A percentile compares a stretch with the other conserved stretches of the same genome.
phyloP scores from a whole-genome alignment of 2,113 vertebrate genomes.

The Aplodontia rufa region DNA sequence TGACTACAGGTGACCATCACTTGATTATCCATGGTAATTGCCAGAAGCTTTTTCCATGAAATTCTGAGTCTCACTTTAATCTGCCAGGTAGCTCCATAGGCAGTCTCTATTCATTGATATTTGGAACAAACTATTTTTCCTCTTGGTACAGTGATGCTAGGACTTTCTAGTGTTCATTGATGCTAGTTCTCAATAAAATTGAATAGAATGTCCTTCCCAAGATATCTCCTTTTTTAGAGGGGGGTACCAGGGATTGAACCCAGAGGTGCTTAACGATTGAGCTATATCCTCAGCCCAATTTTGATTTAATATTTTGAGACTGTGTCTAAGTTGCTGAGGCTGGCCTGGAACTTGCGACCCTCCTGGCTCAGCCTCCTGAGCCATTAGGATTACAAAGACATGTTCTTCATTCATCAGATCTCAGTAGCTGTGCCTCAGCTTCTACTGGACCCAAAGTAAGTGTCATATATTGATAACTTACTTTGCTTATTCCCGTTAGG shows the following conservation, averaged over 20 bases:
- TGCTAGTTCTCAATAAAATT: neutral
- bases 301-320: too few species aligned
- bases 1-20: accelerated
- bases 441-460: neutral
- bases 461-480: neutral
- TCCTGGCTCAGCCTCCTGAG: too few species aligned
- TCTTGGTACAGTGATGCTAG: constrained; percentile 15
- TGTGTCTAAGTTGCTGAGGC: too few species aligned
- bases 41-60: neutral
- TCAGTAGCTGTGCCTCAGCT: neutral
- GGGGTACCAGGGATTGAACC: too few species aligned
- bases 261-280: too few species aligned
- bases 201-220: neutral
- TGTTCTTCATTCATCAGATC: neutral
- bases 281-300: too few species aligned
- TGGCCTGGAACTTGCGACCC: too few species aligned
- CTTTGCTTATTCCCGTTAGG: neutral
- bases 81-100: neutral
- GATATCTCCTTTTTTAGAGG: too few species aligned
- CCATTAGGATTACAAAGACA: too few species aligned
- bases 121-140: constrained; percentile 24
- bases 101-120: neutral
- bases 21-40: neutral
- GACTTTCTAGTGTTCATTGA: neutral
- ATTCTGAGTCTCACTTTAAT: neutral